phyloP scores from a whole-genome alignment of 2,888 invertebrate species.

The Catocala nupta region DNA sequence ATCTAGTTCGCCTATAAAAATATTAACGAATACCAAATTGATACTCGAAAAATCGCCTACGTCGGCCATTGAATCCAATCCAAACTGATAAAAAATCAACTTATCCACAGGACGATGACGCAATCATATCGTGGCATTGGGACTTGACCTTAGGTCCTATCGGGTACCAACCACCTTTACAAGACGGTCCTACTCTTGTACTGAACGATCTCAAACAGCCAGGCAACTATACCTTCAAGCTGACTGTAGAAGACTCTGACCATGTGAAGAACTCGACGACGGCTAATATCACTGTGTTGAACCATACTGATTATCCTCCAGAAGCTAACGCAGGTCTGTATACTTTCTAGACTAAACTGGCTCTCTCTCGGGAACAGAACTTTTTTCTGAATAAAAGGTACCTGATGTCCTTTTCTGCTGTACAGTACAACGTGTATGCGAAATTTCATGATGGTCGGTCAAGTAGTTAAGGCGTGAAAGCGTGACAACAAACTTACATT shows the following conservation, averaged over 20 bases:
- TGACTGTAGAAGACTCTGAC: conserved; percentile 97
- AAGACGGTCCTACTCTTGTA: conserved; percentile 94
- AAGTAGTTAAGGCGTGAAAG: too few species aligned
- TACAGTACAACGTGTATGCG: too few species aligned
- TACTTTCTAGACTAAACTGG: background rate
- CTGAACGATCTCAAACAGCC: conserved; percentile 94
- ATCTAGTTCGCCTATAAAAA: too few species aligned
- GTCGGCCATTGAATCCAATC: too few species aligned
- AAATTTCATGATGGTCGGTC: too few species aligned
- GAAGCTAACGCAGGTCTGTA: conserved; percentile 94
- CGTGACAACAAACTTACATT: too few species aligned
- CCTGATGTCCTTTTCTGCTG: too few species aligned
- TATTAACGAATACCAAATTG: too few species aligned
- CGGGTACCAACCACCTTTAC: conserved; percentile 93
- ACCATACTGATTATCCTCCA: conserved; percentile 97
- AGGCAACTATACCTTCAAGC: conserved; percentile 96
- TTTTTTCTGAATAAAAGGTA: too few species aligned
- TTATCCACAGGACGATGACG: conserved; percentile 90
- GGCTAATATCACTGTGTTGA: conserved; percentile 96
- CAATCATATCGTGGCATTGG: conserved; percentile 96
- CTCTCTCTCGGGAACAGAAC: too few species aligned
- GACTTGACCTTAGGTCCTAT: conserved; percentile 95
- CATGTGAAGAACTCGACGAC: conserved; percentile 94
- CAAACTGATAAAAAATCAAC: background rate
- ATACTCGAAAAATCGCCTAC: too few species aligned